A percentile compares a stretch with the other conserved stretches of the same genome.
Evolutionary conservation across 2,113 vertebrate species (phyloP).

Genomic region (Psettodes erumei): DNA sequence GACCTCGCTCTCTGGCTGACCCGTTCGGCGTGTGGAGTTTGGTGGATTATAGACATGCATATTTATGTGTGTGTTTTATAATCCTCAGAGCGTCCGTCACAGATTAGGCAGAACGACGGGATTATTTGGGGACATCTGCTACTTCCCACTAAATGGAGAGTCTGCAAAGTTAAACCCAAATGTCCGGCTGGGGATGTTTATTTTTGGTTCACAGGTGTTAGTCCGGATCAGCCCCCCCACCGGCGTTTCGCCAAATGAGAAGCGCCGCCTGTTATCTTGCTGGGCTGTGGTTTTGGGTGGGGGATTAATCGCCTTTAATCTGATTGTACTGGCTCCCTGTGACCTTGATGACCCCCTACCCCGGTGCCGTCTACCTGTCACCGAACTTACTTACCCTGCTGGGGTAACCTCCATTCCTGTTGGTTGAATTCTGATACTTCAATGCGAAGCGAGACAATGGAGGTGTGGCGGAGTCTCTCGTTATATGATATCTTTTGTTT

Average conservation of each 20-base stretch:
- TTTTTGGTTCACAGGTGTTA: neutral
- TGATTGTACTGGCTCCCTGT: slow-evolving; percentile 24
- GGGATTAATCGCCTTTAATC: slow-evolving; percentile 50
- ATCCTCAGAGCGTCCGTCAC: too few species aligned
- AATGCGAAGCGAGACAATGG: too few species aligned
- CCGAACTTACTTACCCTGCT: too few species aligned
- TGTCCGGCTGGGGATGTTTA: neutral
- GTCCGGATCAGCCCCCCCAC: neutral
- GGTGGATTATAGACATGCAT: too few species aligned
- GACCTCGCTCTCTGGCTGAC: slow-evolving; percentile 13
- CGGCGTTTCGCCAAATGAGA: neutral
- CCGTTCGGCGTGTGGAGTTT: neutral
- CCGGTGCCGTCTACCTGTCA: neutral
- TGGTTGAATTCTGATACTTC: too few species aligned
- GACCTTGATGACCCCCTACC: neutral
- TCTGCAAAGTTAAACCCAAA: neutral
- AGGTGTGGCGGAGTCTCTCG: too few species aligned
- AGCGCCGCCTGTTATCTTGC: slow-evolving; percentile 26
- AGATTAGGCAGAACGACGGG: too few species aligned
- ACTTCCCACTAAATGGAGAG: too few species aligned
- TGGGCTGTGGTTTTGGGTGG: slow-evolving; percentile 6
- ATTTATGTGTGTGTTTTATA: neutral
- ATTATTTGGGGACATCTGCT: too few species aligned
- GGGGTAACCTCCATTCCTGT: too few species aligned
- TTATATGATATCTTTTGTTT: too few species aligned